Evolutionary conservation across 2,797 vertebrate genomes (phyloP).

Genomic region (Ambastaia sidthimunki): DNA sequence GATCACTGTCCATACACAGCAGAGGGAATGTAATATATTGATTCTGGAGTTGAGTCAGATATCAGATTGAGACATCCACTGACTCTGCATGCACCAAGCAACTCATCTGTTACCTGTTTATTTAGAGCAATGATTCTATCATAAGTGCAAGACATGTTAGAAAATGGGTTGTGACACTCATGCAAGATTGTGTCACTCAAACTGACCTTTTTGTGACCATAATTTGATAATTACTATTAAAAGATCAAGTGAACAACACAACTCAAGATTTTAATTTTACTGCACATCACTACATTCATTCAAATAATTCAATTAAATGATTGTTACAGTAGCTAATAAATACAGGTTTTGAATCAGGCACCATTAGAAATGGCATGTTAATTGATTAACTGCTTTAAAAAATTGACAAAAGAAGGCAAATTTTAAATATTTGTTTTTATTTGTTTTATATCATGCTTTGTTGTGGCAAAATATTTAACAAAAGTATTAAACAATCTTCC

Average conservation of each 20-base stretch:
- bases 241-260: constrained; percentile 7
- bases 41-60: background rate
- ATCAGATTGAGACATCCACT: background rate
- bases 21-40: constrained; percentile 1
- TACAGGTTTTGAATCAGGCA: background rate
- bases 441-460: constrained; percentile 31
- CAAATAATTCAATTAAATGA: too few relatives aligned
- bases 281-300: background rate
- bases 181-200: background rate
- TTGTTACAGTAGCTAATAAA: too few relatives aligned
- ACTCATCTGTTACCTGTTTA: constrained; percentile 12
- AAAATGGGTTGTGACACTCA: too few relatives aligned
- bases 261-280: background rate
- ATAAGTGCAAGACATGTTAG: background rate
- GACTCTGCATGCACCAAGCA: constrained; percentile 21
- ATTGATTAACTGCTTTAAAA: background rate
- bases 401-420: background rate
- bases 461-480: constrained; percentile 36
- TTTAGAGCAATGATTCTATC: background rate
- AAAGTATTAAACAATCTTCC: background rate
- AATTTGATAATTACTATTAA: constrained; percentile 51
- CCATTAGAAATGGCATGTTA: too few relatives aligned
- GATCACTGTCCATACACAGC: constrained; percentile 5
- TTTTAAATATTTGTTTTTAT: constrained; percentile 43
- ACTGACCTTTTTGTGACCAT: constrained; percentile 12